Evolutionary conservation across 2,888 invertebrate species (phyloP).

Genomic region (Luffia ferchaultella): DNA sequence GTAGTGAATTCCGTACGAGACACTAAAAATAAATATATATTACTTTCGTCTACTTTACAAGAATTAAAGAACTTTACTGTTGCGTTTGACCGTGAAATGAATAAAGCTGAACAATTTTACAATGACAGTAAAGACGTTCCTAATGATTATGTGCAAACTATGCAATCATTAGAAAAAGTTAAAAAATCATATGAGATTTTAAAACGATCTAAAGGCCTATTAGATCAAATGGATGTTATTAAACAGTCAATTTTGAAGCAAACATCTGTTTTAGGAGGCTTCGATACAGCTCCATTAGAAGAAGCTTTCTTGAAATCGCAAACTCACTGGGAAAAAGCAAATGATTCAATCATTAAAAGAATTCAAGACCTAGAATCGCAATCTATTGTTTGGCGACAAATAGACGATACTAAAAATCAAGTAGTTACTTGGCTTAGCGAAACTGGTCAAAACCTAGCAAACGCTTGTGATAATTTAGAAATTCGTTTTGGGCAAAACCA

Average conservation of each 20-base stretch:
- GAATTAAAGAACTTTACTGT: slow-evolving; percentile 78
- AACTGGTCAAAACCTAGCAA: slow-evolving; percentile 79
- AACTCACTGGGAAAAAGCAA: slow-evolving; percentile 74
- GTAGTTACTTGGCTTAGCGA: slow-evolving; percentile 84
- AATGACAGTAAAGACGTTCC: slow-evolving; percentile 72
- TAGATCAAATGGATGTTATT: slow-evolving; percentile 82
- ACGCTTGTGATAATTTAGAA: slow-evolving; percentile 81
- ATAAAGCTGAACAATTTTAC: slow-evolving; percentile 72
- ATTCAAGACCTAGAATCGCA: slow-evolving; percentile 88
- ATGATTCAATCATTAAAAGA: slow-evolving; percentile 75
- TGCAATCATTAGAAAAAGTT: slow-evolving; percentile 74
- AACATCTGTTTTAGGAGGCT: slow-evolving; percentile 72
- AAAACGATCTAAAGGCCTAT: slow-evolving; percentile 75
- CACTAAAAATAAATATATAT: slow-evolving; percentile 76
- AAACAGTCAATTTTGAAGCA: slow-evolving; percentile 76
- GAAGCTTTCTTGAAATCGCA: slow-evolving; percentile 70
- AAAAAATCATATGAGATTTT: slow-evolving; percentile 79
- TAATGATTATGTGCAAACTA: slow-evolving; percentile 77
- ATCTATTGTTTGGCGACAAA: slow-evolving; percentile 91
- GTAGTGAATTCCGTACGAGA: slow-evolving; percentile 77
- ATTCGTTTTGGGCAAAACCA: slow-evolving; percentile 81
- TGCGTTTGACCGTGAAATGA: slow-evolving; percentile 74
- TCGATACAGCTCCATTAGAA: slow-evolving; percentile 67
- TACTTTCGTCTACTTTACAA: slow-evolving; percentile 76
- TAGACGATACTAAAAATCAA: slow-evolving; percentile 86